Conservation (phyloP, 2,888 invertebrate genomes). For the Cantharis lateralis region DNA sequence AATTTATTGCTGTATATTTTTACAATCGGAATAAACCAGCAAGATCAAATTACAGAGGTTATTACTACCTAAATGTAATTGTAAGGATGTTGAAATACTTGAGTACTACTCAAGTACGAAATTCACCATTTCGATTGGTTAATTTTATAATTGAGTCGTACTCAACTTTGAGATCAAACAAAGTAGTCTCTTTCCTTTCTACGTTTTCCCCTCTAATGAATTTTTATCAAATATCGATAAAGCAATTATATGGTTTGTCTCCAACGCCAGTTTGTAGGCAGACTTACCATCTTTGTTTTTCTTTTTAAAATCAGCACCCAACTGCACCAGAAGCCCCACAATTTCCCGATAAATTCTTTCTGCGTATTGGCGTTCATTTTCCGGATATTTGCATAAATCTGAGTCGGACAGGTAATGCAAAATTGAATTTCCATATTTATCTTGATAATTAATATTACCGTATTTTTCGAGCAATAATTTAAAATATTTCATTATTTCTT, state of each 20-base stretch:
- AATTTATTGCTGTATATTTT: no score
- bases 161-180: no score
- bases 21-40: no score
- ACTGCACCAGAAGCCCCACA: background rate
- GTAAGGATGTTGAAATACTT: no score
- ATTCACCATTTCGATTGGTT: no score
- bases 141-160: no score
- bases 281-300: background rate
- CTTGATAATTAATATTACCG: background rate
- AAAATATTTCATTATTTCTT: background rate
- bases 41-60: no score
- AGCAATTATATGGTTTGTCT: background rate
- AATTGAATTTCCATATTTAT: background rate
- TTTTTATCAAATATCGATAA: background rate
- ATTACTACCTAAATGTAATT: no score
- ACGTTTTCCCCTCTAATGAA: no score
- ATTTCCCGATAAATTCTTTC: background rate
- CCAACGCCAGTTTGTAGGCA: background rate
- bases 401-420: background rate
- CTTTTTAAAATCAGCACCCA: background rate
- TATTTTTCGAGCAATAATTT: background rate
- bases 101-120: no score
- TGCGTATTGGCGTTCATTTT: background rate
- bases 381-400: background rate
- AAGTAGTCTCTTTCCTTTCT: no score